Evolutionary conservation across 1,140 invertebrate genomes (phyloP).

Genomic region (Whitmania pigra): DNA sequence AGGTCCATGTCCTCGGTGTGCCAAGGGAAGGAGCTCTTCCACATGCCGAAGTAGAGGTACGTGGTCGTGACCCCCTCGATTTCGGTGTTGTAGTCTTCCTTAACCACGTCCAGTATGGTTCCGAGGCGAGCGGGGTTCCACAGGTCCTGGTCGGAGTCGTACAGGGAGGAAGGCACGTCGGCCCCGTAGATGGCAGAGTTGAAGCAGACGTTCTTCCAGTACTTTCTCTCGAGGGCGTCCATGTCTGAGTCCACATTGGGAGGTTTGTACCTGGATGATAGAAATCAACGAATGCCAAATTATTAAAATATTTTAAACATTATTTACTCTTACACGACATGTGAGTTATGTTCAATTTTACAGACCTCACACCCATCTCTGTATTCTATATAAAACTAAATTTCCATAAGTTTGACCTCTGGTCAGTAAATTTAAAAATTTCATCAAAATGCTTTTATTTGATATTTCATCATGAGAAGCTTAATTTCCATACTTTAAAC

Average conservation of each 20-base stretch:
- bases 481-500: too few species aligned
- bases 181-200: constrained; percentile 42
- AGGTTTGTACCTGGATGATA: constrained; percentile 63
- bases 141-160: constrained; percentile 58
- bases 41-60: constrained; percentile 99
- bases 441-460: too few species aligned
- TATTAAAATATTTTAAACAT: neutral
- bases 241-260: constrained; percentile 68
- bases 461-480: too few species aligned
- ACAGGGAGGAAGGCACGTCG: constrained; percentile 82
- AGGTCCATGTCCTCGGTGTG: constrained; percentile 99
- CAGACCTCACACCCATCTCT: too few species aligned
- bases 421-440: too few species aligned
- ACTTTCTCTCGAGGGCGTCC: constrained; percentile 87
- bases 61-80: constrained; percentile 90
- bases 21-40: constrained; percentile 99
- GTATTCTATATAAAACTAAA: too few species aligned
- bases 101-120: constrained; percentile 79
- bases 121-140: constrained; percentile 92
- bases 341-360: too few species aligned
- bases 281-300: constrained; percentile 17
- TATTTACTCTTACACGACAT: too few species aligned
- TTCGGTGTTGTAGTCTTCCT: constrained; percentile 80
- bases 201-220: constrained; percentile 65
- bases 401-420: too few species aligned